A percentile compares a stretch with the other conserved stretches of the same genome.
These are phyloP conservation scores for Perithous albicinctus DNA, from an alignment of 2,888 invertebrate genomes.

Conservation along the genomic window DNA sequence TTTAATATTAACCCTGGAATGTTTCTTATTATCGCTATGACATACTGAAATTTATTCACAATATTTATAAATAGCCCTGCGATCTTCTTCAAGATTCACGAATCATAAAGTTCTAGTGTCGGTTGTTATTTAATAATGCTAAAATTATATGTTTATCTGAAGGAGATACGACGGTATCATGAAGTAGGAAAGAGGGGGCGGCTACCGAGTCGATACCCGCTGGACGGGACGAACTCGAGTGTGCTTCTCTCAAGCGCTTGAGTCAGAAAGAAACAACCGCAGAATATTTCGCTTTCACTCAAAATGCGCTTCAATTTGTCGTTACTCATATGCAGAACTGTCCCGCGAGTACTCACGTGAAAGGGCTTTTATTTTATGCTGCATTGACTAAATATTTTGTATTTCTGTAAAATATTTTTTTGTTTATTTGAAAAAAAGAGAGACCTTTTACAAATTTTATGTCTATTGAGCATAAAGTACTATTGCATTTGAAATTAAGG, in stretches of 20 bases:
- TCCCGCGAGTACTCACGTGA: background rate
- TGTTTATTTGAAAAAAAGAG: background rate
- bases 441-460: too few species aligned
- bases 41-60: too few species aligned
- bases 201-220: constrained; percentile 14
- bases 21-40: too few species aligned
- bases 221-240: constrained; percentile 4
- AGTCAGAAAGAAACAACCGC: background rate
- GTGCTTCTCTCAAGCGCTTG: background rate
- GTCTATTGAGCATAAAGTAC: too few species aligned
- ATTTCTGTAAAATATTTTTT: background rate
- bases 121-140: background rate
- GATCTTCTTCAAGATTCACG: background rate
- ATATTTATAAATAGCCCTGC: background rate
- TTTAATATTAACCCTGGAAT: too few species aligned
- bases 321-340: background rate
- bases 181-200: background rate
- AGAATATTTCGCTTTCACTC: background rate
- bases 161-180: background rate
- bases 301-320: constrained; percentile 7
- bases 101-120: background rate
- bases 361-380: background rate
- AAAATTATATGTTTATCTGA: background rate
- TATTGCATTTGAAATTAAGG: too few species aligned
- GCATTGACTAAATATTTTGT: background rate